Evolutionary conservation across 2,113 vertebrate species (phyloP).

Genomic region (Pavo muticus): DNA sequence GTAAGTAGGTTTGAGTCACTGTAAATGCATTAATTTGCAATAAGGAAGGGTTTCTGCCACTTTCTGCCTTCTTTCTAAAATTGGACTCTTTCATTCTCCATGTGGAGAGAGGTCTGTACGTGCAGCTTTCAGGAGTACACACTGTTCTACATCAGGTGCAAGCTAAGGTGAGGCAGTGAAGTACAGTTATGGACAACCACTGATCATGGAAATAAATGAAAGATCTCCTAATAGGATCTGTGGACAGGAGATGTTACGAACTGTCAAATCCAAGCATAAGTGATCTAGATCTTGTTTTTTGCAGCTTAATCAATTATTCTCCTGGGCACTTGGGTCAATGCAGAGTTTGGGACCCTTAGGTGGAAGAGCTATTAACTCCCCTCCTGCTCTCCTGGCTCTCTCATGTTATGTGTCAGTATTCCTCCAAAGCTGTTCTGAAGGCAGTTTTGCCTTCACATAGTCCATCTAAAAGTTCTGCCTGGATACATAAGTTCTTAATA

Average conservation of each 20-base stretch:
- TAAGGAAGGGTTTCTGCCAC: background rate
- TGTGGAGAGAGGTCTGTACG: background rate
- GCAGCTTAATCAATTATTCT: background rate
- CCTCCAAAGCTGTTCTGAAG: background rate
- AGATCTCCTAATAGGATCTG: background rate
- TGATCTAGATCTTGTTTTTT: background rate
- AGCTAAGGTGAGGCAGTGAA: background rate
- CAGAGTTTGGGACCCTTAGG: background rate
- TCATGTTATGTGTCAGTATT: background rate
- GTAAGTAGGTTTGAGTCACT: background rate
- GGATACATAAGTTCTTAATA: background rate
- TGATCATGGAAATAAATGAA: background rate
- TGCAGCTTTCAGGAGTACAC: background rate
- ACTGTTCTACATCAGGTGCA: background rate
- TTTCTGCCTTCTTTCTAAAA: background rate
- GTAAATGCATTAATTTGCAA: background rate
- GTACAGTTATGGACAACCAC: background rate
- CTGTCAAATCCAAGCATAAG: background rate
- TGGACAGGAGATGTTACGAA: background rate
- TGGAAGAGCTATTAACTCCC: background rate
- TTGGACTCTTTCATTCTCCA: background rate
- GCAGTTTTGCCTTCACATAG: background rate
- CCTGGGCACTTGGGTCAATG: background rate
- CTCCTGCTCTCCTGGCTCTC: background rate
- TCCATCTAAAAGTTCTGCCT: background rate